Base-by-base conservation (phyloP, 2,797 vertebrate genomes). In the Paratrypauchen microcephalus region DNA sequence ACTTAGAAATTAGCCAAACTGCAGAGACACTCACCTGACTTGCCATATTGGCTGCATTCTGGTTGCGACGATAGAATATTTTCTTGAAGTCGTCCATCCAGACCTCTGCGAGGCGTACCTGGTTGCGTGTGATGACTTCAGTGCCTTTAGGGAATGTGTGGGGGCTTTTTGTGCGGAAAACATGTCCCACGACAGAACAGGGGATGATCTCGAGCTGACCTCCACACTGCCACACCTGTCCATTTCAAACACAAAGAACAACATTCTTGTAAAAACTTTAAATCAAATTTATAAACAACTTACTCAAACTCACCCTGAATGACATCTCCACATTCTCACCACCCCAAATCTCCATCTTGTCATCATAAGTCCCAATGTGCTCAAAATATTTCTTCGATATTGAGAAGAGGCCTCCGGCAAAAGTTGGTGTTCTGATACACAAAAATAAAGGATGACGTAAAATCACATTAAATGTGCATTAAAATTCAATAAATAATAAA, bases 331-430 rank as follows among this genome's bases (percentile, higher is more conserved):
- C 93, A 24, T 98, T 99, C 89, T 99, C 97, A 0, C 97, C 97
- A 3, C 97, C 97, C 97, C 97, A 99, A 74, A 98, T 98, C 92
- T 98, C 97, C 97, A 99, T 98, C 92, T 98, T 94, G 73, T 97
- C 95, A 0, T 99, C 97, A 0, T 99, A 99, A 48, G 96, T 95
- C 61, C 97, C 97, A 0, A 98, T 96, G 91, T 96, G 93, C 75
- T 98, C 94, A 62, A 99, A 99, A 89, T 98, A 99, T 79, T 91
- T 86, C 88, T 94, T 95, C 52, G 95, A 97, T 83, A 99, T 96
- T 60, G 97, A 93, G 59, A 99, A 99, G 66, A 99, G 95, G 72
- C 97, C 97, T 4, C 97, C 97, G 0, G 97, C 97, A 47, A 98
- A 98, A 13, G 97, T 88, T 0, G 97, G 97, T 15, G 96, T 96